A percentile compares a stretch with the other conserved stretches of the same genome.
Conservation (phyloP, 2,113 vertebrate species). For the Brienomyrus longianalis region DNA sequence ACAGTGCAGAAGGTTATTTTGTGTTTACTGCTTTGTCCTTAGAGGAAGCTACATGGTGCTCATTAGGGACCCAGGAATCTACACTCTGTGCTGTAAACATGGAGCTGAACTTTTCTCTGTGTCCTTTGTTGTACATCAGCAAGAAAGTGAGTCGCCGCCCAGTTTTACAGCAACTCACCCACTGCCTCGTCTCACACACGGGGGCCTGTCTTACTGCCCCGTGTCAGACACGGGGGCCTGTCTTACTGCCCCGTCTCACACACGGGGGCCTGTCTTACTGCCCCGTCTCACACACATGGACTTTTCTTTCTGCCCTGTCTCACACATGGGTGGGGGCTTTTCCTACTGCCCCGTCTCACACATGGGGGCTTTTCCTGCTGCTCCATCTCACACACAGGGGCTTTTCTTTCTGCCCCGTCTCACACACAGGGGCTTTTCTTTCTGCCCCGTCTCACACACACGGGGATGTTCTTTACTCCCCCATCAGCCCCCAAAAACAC, state of each 20-base stretch:
- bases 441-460: neutral
- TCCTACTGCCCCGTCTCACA: neutral
- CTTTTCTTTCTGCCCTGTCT: neutral
- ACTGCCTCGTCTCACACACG: neutral
- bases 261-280: neutral
- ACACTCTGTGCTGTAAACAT: conserved; percentile 56
- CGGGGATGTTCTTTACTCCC: neutral
- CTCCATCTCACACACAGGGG: neutral
- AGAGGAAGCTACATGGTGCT: neutral
- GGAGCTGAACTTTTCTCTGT: conserved; percentile 41
- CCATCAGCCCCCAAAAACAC: neutral
- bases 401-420: neutral
- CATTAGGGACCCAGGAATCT: conserved; percentile 59
- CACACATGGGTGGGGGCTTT: neutral
- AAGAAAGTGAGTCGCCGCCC: conserved; percentile 39
- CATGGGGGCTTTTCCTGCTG: neutral
- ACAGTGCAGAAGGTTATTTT: neutral
- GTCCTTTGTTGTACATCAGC: conserved; percentile 53
- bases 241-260: neutral
- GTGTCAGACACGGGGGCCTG: neutral
- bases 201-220: neutral
- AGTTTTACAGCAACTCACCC: neutral
- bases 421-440: neutral
- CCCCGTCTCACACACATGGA: neutral
- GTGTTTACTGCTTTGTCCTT: neutral